Conservation (phyloP, 2,888 invertebrate genomes). For the Eumerus sabulonum region DNA sequence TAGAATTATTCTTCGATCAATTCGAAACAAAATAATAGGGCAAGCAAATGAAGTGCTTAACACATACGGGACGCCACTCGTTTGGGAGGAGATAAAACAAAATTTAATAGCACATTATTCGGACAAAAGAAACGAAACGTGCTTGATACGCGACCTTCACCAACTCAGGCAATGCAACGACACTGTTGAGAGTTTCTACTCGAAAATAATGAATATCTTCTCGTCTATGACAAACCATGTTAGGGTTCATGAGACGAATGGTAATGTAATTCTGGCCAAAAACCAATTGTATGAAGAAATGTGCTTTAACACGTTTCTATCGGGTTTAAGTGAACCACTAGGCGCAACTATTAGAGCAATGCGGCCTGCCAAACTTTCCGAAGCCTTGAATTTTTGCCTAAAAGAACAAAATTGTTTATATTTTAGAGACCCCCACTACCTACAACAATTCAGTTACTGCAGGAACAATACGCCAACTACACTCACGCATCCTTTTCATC, state of each 20-base stretch:
- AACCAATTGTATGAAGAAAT: slow-evolving; percentile 3
- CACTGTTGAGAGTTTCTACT: neutral
- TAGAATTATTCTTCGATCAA: neutral
- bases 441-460: too few relatives aligned
- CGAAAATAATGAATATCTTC: slow-evolving; percentile 5
- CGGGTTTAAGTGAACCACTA: slow-evolving; percentile 3
- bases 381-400: slow-evolving; percentile 16
- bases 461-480: too few relatives aligned
- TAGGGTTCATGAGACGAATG: neutral
- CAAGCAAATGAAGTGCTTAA: slow-evolving; percentile 11
- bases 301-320: slow-evolving; percentile 12
- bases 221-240: slow-evolving; percentile 5
- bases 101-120: slow-evolving; percentile 9
- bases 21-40: neutral
- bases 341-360: slow-evolving; percentile 6
- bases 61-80: neutral
- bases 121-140: slow-evolving; percentile 1
- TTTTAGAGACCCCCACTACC: neutral
- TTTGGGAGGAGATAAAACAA: slow-evolving; percentile 1
- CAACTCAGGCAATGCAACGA: neutral
- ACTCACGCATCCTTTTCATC: neutral
- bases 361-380: slow-evolving; percentile 1
- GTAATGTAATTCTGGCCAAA: slow-evolving; percentile 2
- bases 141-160: slow-evolving; percentile 2
- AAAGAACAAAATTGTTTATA: slow-evolving; percentile 10